Conservation (phyloP, 2,113 vertebrate species). For the Arothron firmamentum region DNA sequence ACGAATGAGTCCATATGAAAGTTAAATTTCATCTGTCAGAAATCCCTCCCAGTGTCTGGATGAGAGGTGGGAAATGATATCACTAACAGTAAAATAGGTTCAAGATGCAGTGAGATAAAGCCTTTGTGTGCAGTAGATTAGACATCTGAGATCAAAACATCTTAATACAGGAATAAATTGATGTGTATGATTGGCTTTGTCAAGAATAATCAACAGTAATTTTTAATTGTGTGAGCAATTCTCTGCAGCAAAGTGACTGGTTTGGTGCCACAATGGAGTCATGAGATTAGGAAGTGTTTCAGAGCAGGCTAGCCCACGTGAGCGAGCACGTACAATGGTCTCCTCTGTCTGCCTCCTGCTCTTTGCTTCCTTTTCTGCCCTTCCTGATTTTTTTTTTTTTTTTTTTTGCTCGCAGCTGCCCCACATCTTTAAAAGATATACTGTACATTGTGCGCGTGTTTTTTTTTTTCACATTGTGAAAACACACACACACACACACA, state of each 20-base stretch:
- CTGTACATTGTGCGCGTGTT: slow-evolving; percentile 12
- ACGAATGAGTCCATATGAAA: slow-evolving; percentile 63
- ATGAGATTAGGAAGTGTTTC: slow-evolving; percentile 68
- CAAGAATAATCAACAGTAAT: slow-evolving; percentile 10
- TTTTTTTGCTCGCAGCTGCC: slow-evolving; percentile 50
- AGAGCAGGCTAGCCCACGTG: slow-evolving; percentile 59
- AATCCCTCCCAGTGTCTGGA: slow-evolving; percentile 29
- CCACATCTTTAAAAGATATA: slow-evolving; percentile 32
- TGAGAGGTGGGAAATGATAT: slow-evolving; percentile 4
- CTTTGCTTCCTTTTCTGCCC: slow-evolving; percentile 56
- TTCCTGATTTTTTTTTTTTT: slow-evolving; percentile 53
- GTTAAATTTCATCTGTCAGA: slow-evolving; percentile 49
- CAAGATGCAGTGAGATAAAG: no score
- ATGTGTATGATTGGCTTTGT: background rate
- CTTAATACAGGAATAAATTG: background rate
- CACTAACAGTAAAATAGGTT: no score
- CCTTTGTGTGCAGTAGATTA: no score
- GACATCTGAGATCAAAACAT: no score
- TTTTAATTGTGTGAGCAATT: slow-evolving; percentile 36
- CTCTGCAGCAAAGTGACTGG: slow-evolving; percentile 35
- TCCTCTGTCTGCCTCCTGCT: slow-evolving; percentile 64
- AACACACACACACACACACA: no score
- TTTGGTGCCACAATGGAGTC: slow-evolving; percentile 64
- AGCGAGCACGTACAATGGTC: slow-evolving; percentile 68
- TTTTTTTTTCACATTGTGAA: no score